Evolutionary conservation across 2,888 invertebrate species (phyloP), one percentile per base, ranked within the genome.

Genomic region (Brachyopa scutellaris): DNA sequence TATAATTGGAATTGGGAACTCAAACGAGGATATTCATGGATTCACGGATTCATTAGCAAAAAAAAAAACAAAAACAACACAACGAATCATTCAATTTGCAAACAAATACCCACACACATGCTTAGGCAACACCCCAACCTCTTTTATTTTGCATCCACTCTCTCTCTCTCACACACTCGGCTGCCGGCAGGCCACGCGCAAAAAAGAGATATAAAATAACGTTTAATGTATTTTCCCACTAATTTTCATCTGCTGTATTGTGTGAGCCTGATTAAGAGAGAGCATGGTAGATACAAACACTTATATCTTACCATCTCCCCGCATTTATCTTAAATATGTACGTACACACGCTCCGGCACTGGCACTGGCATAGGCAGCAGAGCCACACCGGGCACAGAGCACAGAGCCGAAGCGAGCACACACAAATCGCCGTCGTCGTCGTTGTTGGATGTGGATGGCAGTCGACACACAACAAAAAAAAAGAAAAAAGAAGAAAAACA

Each of bases 91-190:
- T 73, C 33, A 79, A 79, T 79, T 79, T 73, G 73, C 73, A 76
- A 80, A 62, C 47, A 74, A 64, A 80, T 69, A 59, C 82, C 31
- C 70, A 70, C 64, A 82, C 70, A 66, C 66, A 72, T 21, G 38
- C 47, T 66, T 47, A 51, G 70, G 61, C 47, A 70, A 77, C 77
- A 82, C 77, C 76, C 70, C 70, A 77, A 51, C 53, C 38, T 47
- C 38, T 13, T 49, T 59, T 19, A 51, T 66, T 79, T 73, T 53
- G 66, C 69, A 70, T 64, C 17, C 45, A 51, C 36, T 57, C 49
- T 57, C 49, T 59, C 55, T 33, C 62, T 64, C 76, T 26, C 53
- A 42, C 62, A 23, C 51, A 59, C 62, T 21, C 33, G 40, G 9
- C 21, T 0, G 11, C 3, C 0, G 15, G 23, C 15, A 23, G 29